phyloP scores from a whole-genome alignment of 2,113 vertebrate species.

The Protobothrops mucrosquamatus region DNA sequence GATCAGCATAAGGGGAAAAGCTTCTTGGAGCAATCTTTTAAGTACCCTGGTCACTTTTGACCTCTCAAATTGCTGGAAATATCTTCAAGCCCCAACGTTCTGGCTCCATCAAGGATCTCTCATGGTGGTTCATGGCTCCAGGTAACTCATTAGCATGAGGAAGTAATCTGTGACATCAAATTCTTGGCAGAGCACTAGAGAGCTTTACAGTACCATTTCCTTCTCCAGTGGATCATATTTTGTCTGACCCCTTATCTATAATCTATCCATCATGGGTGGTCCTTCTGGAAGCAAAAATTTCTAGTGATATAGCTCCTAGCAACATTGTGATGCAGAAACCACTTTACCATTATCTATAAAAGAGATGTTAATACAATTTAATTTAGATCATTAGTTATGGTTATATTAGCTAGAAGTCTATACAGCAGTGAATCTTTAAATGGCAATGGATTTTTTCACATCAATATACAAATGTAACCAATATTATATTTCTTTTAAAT shows the following conservation, averaged over 20 bases:
- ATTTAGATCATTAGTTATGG: constrained; percentile 62
- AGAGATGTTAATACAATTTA: constrained; percentile 65
- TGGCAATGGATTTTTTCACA: not conserved
- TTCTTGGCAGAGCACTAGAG: not conserved
- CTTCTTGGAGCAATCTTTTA: not conserved
- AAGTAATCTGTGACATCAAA: not conserved
- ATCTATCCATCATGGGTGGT: not conserved
- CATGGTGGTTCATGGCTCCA: not conserved
- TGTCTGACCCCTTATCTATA: not conserved
- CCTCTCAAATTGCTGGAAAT: not conserved
- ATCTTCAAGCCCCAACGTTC: not conserved
- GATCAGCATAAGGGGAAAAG: not conserved
- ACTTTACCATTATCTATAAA: not conserved
- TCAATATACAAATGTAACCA: not conserved
- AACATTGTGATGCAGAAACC: not conserved
- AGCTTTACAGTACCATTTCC: not conserved
- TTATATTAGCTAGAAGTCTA: constrained; percentile 63
- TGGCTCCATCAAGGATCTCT: not conserved
- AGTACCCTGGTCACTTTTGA: not conserved
- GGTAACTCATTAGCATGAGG: not conserved
- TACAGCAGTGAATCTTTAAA: constrained; percentile 30
- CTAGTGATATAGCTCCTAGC: not conserved
- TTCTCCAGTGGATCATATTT: not conserved
- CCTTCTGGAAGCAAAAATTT: not conserved
- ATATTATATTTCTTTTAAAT: not conserved